Evolutionary conservation across 2,888 invertebrate genomes (phyloP), one percentile per base, ranked within the genome.

Genomic region (Cantharis flavilabris): DNA sequence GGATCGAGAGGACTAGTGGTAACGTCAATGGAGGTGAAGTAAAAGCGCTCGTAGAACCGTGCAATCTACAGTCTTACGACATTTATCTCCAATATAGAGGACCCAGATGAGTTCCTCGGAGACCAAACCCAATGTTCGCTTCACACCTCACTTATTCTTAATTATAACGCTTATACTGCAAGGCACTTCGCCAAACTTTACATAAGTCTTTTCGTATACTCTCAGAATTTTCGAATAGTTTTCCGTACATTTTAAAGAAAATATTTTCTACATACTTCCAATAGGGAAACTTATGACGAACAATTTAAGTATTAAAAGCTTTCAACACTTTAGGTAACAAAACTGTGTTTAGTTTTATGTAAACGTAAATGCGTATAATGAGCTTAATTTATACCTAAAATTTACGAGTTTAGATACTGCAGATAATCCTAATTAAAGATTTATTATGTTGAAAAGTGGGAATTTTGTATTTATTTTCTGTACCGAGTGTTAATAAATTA

Each of bases 131-230:
- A 84, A 83, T 85, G 85, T 85, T 86, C 84, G 83, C 86, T 86
- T 87, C 85, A 86, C 86, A 87, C 87, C 86, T 86, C 87, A 86
- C 87, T 87, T 86, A 86, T 83, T 86, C 86, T 86, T 87, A 87
- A 87, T 87, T 87, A 86, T 86, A 84, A 84, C 82, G 83, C 83
- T 84, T 83, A 83, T 82, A 84, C 79, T 81, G 81, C 80, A 71
- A 71, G 76, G 78, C 78, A 78, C 78, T 78, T 76, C 76, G 78
- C 78, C 78, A 78, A 78, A 78, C 78, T 78, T 73, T 78, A 72
- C 78, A 78, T 78, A 78, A 78, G 78, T 78, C 75, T 75, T 72
- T 72, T 69, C 69, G 73, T 67, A 67, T 78, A 73, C 78, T 76
- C 69, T 78, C 65, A 67, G 71, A 78, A 71, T 76, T 78, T 78